Percentiles rank a stretch among this genome's conserved stretches.
Conservation (phyloP, 2,113 vertebrate genomes). For the Cynoglossus semilaevis region DNA sequence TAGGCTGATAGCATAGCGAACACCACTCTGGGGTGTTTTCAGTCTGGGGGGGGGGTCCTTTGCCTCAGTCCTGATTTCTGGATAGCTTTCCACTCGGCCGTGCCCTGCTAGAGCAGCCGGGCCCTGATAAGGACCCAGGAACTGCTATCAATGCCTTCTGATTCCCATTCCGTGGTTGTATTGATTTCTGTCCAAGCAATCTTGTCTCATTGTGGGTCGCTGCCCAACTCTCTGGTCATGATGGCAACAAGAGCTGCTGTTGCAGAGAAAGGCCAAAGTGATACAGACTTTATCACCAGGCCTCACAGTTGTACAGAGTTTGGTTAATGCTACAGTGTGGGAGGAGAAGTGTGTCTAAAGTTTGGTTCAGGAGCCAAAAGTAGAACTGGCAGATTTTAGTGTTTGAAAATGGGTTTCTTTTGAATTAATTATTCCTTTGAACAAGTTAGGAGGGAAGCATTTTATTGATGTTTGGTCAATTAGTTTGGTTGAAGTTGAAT, state of each 20-base stretch:
- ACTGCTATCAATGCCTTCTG: constrained; percentile 79
- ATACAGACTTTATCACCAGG: constrained; percentile 54
- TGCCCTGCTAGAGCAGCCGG: constrained; percentile 64
- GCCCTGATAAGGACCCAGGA: constrained; percentile 78
- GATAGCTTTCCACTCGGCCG: constrained; percentile 70
- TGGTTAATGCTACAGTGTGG: constrained; percentile 18
- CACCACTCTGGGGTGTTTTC: constrained; percentile 61
- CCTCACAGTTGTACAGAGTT: constrained; percentile 46
- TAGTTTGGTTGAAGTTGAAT: no score
- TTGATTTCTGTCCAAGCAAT: constrained; percentile 87
- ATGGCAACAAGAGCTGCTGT: constrained; percentile 74
- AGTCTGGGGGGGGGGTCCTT: constrained; percentile 58
- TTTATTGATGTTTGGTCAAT: no score
- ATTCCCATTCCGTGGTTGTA: constrained; percentile 78
- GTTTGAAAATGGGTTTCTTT: no score
- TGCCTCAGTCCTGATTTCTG: constrained; percentile 65
- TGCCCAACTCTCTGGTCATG: constrained; percentile 76
- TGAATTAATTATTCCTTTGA: no score
- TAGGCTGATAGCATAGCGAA: constrained; percentile 60
- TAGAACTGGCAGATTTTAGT: no score
- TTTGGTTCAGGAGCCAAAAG: no score
- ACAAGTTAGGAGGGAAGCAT: no score
- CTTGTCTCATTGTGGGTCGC: constrained; percentile 78
- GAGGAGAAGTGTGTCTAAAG: no score
- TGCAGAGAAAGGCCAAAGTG: constrained; percentile 72